These are phyloP conservation scores for Dryobota labecula DNA, from an alignment of 2,888 invertebrate species.

Conservation along the genomic window DNA sequence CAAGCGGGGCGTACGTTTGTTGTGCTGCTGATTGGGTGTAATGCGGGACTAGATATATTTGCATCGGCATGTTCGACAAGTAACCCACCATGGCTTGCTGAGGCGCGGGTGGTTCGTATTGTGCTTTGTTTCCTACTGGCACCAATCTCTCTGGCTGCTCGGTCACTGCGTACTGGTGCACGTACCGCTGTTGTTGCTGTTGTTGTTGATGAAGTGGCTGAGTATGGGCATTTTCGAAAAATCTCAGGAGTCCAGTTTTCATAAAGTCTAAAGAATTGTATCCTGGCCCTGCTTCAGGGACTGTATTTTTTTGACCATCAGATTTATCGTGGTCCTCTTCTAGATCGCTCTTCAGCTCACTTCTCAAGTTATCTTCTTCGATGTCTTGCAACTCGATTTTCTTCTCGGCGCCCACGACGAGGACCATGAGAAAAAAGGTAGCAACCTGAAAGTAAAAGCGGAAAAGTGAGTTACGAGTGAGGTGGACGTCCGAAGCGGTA, in stretches of 20 bases:
- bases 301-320: constrained; percentile 69
- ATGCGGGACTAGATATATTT: constrained; percentile 87
- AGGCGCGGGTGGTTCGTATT: constrained; percentile 70
- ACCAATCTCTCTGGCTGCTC: constrained; percentile 79
- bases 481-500: constrained; percentile 72
- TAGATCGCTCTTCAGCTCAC: constrained; percentile 91
- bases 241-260: constrained; percentile 79
- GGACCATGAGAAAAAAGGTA: constrained; percentile 77
- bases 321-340: constrained; percentile 78
- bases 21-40: constrained; percentile 77
- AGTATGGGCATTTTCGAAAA: constrained; percentile 74
- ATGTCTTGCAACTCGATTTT: constrained; percentile 94
- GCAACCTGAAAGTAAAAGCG: constrained; percentile 87
- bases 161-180: constrained; percentile 86
- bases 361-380: constrained; percentile 92
- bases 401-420: constrained; percentile 87
- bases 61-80: constrained; percentile 86
- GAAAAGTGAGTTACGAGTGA: constrained; percentile 70
- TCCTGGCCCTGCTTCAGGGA: constrained; percentile 64
- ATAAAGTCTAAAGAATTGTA: constrained; percentile 79
- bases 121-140: constrained; percentile 66
- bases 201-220: constrained; percentile 68
- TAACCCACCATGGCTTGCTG: constrained; percentile 86
- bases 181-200: constrained; percentile 75
- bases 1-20: constrained; percentile 67